phyloP scores from a whole-genome alignment of 2,113 vertebrate species.

The Illadopsis cleaveri region DNA sequence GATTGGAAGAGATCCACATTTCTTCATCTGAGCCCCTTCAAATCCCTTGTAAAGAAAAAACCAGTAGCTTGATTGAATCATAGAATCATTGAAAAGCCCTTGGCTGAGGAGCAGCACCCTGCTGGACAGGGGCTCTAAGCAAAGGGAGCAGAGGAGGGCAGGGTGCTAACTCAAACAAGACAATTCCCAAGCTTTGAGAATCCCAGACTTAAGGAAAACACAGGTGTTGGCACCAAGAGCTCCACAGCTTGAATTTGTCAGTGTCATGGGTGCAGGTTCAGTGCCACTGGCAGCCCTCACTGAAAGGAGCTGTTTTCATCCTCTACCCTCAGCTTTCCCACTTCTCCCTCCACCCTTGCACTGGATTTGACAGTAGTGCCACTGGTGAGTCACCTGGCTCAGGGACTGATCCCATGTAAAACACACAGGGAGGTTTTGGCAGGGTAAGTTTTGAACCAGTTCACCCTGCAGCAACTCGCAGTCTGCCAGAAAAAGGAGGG shows the following conservation, averaged over 20 bases:
- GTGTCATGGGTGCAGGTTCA: neutral
- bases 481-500: neutral
- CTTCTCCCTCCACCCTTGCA: neutral
- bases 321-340: neutral
- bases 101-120: neutral
- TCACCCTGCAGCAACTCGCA: neutral
- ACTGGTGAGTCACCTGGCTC: rapidly evolving
- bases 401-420: rapidly evolving
- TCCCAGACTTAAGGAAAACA: neutral
- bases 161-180: neutral
- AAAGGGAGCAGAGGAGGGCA: neutral
- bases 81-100: neutral
- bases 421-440: neutral
- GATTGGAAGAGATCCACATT: neutral
- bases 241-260: neutral
- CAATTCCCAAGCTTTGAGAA: neutral
- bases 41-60: neutral
- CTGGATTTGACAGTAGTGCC: neutral
- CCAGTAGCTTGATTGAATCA: neutral
- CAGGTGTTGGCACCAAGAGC: rapidly evolving
- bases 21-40: neutral
- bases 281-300: neutral
- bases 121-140: neutral
- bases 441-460: neutral
- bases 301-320: neutral